Evolutionary conservation across 1,140 invertebrate genomes (phyloP), one percentile per base, ranked within the genome.

Genomic region (Thalassaphorura encarpata): DNA sequence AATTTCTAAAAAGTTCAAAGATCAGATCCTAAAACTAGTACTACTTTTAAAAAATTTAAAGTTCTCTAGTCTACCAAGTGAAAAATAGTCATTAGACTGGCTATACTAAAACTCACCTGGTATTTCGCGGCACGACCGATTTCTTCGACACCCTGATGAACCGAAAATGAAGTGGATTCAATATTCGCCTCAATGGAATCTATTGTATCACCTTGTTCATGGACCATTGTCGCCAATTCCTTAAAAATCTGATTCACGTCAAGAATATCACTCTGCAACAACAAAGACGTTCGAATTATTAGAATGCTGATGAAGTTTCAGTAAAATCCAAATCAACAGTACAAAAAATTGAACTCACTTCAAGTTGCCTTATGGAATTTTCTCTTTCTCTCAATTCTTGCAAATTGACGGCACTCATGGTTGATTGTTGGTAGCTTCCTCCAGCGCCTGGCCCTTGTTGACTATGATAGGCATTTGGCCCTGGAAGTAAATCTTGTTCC

Each of bases 241-340:
- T 94, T 97, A 73, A 98, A 99, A 66, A 99, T 98, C 74, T 96
- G 84, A 75, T 98, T 98, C 16, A 98, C 92, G 69, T 93, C 90
- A 63, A 82, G 80, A 64, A 98, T 97, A 72, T 97, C 90, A 66
- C 76, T 83, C 87, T 95, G 74, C 65, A 78, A 76, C 54, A 70
- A 66, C 68, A 67, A 65, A 68, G 41, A 60, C 40, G 3, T 19
- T 19, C 24, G 48, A 26, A 31, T 48, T 52, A 19, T n/a, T 19
- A 51, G 24, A 54, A 27, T 23, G 29, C 21, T 13, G 39, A 31
- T 33, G n/a, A 24, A 13, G 8, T 15, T n/a, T 49, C 21, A 11
- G 19, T 18, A 60, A 56, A 11, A 13, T 18, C 5, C 11, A 66
- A 29, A 23, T 45, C 40, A 33, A 51, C 19, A 47, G 45, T 55